These are phyloP conservation scores for Lepidocyrtoides sp. DNA, from an alignment of 2,888 invertebrate species.

Conservation along the genomic window DNA sequence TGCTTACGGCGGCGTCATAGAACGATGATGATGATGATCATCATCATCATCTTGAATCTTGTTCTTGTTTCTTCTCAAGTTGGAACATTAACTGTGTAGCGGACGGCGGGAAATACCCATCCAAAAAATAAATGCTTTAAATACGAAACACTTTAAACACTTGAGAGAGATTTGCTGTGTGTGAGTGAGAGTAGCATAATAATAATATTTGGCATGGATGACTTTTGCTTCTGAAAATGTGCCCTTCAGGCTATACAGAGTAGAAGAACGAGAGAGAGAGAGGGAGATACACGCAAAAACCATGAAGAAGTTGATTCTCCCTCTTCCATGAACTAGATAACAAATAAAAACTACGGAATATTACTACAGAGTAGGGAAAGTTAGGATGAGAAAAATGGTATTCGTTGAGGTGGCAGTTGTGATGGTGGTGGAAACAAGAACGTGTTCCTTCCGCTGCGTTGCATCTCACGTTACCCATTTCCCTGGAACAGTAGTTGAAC, in stretches of 20 bases:
- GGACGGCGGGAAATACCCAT: background rate
- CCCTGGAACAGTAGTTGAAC: slow-evolving; percentile 6
- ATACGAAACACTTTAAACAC: slow-evolving; percentile 75
- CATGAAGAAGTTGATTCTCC: background rate
- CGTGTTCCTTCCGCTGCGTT: slow-evolving; percentile 57
- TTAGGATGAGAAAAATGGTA: slow-evolving; percentile 33
- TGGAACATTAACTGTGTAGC: slow-evolving; percentile 50
- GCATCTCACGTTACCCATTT: slow-evolving; percentile 58
- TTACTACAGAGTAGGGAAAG: background rate
- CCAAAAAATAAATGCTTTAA: slow-evolving; percentile 55
- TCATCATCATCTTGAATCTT: slow-evolving; percentile 41
- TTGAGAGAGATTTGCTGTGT: slow-evolving; percentile 19
- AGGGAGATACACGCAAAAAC: background rate
- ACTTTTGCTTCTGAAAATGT: slow-evolving; percentile 42
- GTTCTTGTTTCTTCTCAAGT: slow-evolving; percentile 46
- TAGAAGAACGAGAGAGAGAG: too few species aligned
- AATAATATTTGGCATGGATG: background rate
- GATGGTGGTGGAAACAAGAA: background rate
- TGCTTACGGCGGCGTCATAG: slow-evolving; percentile 61
- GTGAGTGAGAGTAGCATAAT: background rate
- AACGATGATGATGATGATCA: slow-evolving; percentile 37
- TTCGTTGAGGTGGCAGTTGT: slow-evolving; percentile 3
- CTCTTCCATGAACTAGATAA: background rate
- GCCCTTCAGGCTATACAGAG: slow-evolving; percentile 58
- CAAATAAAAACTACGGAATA: background rate